phyloP scores from a whole-genome alignment of 2,797 vertebrate species.

The Gallinago stenura region DNA sequence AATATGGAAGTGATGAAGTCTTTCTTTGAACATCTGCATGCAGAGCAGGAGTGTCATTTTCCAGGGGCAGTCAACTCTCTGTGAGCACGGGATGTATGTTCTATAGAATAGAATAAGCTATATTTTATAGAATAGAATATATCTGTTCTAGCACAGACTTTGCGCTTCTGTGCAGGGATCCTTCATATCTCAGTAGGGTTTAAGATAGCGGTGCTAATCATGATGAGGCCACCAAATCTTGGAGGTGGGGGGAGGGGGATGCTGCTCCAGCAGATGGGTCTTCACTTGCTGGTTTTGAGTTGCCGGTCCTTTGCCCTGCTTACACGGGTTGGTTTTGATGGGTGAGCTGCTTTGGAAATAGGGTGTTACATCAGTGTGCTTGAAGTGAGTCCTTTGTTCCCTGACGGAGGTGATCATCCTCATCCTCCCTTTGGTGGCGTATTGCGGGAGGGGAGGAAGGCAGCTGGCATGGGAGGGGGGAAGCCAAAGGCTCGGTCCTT shows the following conservation, averaged over 20 bases:
- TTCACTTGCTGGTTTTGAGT: neutral
- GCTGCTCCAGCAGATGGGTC: neutral
- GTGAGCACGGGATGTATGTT: neutral
- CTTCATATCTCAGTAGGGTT: neutral
- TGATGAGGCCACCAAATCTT: no score
- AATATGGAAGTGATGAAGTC: neutral
- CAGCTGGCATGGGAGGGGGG: rapidly evolving
- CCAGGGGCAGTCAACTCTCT: neutral
- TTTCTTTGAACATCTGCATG: neutral
- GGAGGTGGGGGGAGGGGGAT: neutral
- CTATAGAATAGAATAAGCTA: no score
- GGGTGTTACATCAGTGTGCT: neutral
- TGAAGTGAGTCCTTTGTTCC: neutral
- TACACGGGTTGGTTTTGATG: neutral
- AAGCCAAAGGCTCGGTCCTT: neutral
- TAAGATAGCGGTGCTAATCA: neutral
- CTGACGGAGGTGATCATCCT: rapidly evolving
- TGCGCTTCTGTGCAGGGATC: neutral
- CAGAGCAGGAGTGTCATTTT: rapidly evolving
- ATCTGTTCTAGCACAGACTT: neutral
- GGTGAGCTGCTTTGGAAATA: neutral
- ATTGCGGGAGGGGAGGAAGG: neutral
- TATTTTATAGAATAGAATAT: no score
- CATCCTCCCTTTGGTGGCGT: neutral
- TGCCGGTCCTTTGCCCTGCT: rapidly evolving